A percentile compares a stretch with the other conserved stretches of the same genome.
Conservation (phyloP, 1,140 invertebrate genomes). For the Apis mellifera region DNA sequence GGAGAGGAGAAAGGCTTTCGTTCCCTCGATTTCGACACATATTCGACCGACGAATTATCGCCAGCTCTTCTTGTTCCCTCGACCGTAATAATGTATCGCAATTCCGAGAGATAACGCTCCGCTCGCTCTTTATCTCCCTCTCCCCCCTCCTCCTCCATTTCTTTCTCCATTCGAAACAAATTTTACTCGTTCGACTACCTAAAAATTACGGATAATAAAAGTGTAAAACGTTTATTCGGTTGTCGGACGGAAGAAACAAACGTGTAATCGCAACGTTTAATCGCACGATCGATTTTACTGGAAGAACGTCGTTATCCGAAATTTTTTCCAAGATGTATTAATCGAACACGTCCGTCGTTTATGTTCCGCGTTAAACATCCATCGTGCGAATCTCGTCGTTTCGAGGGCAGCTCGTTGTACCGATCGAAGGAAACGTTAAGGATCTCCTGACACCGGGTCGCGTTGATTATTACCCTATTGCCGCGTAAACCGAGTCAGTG, state of each 20-base stretch:
- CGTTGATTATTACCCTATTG: slow-evolving; percentile 20
- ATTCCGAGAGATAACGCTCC: not conserved
- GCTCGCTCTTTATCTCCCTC: too few species aligned
- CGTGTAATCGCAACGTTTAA: not conserved
- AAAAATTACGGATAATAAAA: not conserved
- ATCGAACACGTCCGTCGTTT: slow-evolving; percentile 23
- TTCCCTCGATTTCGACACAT: not conserved
- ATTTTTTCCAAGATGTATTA: slow-evolving; percentile 17
- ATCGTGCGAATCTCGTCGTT: slow-evolving; percentile 16
- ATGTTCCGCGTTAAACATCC: not conserved
- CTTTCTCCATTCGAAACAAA: not conserved
- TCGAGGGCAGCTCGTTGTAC: slow-evolving; percentile 18
- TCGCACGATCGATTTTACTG: not conserved
- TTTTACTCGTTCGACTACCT: not conserved
- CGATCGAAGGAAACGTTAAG: slow-evolving; percentile 7
- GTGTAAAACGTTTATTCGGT: too few species aligned
- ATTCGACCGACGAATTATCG: slow-evolving; percentile 3
- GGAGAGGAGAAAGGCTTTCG: slow-evolving; percentile 29
- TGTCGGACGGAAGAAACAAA: not conserved
- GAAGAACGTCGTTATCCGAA: not conserved
- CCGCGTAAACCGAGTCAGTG: slow-evolving; percentile 59
- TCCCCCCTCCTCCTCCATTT: too few species aligned
- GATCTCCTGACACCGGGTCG: not conserved
- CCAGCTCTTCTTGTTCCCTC: not conserved
- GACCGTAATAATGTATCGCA: slow-evolving; percentile 14